Evolutionary conservation across 2,113 vertebrate genomes (phyloP).

Genomic region (Hypanus sabinus): DNA sequence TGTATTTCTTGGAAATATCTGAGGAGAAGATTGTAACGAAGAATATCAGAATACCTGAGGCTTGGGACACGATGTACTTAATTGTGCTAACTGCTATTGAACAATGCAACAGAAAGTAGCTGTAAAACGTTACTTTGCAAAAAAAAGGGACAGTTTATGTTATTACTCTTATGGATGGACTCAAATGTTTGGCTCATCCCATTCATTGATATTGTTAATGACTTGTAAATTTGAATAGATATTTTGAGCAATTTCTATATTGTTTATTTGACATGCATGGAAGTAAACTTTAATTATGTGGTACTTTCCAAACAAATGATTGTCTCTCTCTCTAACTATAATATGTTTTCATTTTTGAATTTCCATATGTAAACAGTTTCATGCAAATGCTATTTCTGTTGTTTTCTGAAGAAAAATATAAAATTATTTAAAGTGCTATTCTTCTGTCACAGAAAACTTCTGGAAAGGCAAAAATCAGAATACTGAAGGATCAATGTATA

Average conservation of each 20-base stretch:
- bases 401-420: neutral
- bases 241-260: neutral
- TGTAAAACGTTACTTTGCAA: neutral
- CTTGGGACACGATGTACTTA: neutral
- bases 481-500: constrained; percentile 65
- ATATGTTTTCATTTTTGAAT: neutral
- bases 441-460: constrained; percentile 58
- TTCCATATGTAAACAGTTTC: neutral
- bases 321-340: neutral
- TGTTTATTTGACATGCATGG: neutral
- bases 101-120: neutral
- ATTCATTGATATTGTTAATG: neutral
- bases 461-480: constrained; percentile 70
- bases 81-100: neutral
- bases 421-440: neutral
- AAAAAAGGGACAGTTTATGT: neutral
- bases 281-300: neutral
- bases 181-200: neutral
- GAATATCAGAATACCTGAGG: neutral
- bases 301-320: neutral
- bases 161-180: neutral
- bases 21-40: neutral
- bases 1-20: neutral
- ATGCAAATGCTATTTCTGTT: neutral
- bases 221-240: neutral